Conservation (phyloP, 2,113 vertebrate genomes). For the Grus americana region DNA sequence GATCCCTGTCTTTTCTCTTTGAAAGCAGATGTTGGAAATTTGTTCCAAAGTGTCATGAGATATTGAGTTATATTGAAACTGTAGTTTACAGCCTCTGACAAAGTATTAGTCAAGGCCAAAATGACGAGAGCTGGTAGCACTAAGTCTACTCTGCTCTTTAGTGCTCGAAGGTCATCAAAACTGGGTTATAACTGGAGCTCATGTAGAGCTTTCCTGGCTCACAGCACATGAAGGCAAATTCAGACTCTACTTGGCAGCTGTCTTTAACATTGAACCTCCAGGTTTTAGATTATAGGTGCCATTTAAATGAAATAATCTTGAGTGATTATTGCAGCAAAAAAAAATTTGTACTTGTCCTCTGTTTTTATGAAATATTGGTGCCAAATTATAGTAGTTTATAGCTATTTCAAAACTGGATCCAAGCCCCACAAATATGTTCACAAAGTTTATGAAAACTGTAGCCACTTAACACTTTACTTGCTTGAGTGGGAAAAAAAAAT, state of each 20-base stretch:
- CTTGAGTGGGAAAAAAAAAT: neutral
- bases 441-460: neutral
- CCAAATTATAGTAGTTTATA: neutral
- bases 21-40: neutral
- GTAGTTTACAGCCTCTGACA: neutral
- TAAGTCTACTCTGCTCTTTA: neutral
- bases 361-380: neutral
- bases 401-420: neutral
- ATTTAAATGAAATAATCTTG: neutral
- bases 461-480: neutral
- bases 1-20: neutral
- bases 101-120: slow-evolving; percentile 13
- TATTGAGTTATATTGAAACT: neutral
- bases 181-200: neutral
- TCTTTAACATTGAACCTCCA: neutral
- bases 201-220: neutral
- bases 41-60: neutral
- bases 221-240: neutral
- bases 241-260: neutral
- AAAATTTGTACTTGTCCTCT: neutral
- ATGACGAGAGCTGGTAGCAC: neutral
- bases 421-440: neutral
- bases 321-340: neutral
- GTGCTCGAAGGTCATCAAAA: neutral
- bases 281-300: neutral